phyloP scores from a whole-genome alignment of 2,888 invertebrate genomes.

The Odontocolon sp. region DNA sequence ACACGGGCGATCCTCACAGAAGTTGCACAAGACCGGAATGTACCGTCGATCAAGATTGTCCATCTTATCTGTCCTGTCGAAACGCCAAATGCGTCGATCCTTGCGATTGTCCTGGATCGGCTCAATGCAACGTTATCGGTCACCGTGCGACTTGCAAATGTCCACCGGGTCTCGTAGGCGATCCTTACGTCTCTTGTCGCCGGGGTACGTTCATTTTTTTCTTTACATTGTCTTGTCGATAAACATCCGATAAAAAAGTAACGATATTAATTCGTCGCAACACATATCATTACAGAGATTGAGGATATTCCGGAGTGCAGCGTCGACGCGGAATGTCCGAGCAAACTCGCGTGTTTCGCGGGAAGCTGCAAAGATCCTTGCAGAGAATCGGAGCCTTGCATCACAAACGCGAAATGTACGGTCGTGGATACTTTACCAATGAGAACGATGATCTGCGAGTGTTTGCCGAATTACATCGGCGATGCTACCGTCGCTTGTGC shows the following conservation, averaged over 20 bases:
- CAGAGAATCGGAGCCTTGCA: conserved; percentile 89
- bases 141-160: conserved; percentile 91
- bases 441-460: conserved; percentile 94
- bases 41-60: conserved; percentile 88
- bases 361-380: conserved; percentile 92
- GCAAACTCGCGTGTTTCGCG: conserved; percentile 91
- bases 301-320: conserved; percentile 87
- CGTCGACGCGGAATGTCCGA: conserved; percentile 92
- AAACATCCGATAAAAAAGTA: too few relatives aligned
- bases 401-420: conserved; percentile 89
- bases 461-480: conserved; percentile 90
- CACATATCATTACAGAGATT: too few relatives aligned
- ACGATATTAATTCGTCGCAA: too few relatives aligned
- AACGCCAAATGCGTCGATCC: conserved; percentile 91
- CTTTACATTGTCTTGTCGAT: not conserved
- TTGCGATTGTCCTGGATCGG: conserved; percentile 90
- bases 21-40: conserved; percentile 91
- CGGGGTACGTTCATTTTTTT: not conserved
- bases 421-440: conserved; percentile 93
- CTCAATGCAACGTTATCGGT: conserved; percentile 89
- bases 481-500: conserved; percentile 93
- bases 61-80: conserved; percentile 89
- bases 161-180: conserved; percentile 90
- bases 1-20: conserved; percentile 90
- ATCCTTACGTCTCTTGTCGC: conserved; percentile 87